Evolutionary conservation across 2,888 invertebrate species (phyloP).

Genomic region (Agapetus fuscipes): DNA sequence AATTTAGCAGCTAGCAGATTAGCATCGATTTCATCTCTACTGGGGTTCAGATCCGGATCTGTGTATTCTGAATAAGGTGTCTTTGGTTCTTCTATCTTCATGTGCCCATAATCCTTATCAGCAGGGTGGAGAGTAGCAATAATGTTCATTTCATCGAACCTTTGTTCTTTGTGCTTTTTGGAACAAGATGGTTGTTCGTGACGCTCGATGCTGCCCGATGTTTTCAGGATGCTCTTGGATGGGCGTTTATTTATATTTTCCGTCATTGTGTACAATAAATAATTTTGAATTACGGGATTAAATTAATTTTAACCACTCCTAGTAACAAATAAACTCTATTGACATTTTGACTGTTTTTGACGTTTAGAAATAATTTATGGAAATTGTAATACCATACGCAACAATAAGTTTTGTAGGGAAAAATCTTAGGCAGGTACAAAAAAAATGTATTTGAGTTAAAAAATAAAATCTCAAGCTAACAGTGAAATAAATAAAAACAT

Average conservation of each 20-base stretch:
- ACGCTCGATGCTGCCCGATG: constrained; percentile 84
- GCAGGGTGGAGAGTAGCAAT: constrained; percentile 95
- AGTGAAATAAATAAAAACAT: too few species aligned
- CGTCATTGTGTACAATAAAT: constrained; percentile 41
- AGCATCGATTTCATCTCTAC: constrained; percentile 53
- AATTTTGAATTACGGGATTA: constrained; percentile 6
- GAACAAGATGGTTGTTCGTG: constrained; percentile 41
- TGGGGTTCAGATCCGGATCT: constrained; percentile 50
- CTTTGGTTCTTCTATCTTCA: constrained; percentile 98
- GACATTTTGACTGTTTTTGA: constrained; percentile 3
- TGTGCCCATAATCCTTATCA: constrained; percentile 98
- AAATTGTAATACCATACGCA: too few species aligned
- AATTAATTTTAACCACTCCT: constrained; percentile 12
- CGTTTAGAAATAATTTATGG: too few species aligned
- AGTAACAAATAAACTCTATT: constrained; percentile 6
- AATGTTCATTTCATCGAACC: constrained; percentile 99
- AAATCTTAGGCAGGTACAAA: too few species aligned
- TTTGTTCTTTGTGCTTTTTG: constrained; percentile 51
- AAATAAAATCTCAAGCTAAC: too few species aligned
- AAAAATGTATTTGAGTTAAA: too few species aligned
- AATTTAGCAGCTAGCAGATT: constrained; percentile 68
- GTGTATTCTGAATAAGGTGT: constrained; percentile 68
- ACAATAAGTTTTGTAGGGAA: too few species aligned
- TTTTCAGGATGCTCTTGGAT: constrained; percentile 85
- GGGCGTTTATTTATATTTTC: constrained; percentile 77